Percentiles rank a stretch among this genome's conserved stretches.
Conservation (phyloP, 1,140 invertebrate genomes). For the Dendroctonus ponderosae region DNA sequence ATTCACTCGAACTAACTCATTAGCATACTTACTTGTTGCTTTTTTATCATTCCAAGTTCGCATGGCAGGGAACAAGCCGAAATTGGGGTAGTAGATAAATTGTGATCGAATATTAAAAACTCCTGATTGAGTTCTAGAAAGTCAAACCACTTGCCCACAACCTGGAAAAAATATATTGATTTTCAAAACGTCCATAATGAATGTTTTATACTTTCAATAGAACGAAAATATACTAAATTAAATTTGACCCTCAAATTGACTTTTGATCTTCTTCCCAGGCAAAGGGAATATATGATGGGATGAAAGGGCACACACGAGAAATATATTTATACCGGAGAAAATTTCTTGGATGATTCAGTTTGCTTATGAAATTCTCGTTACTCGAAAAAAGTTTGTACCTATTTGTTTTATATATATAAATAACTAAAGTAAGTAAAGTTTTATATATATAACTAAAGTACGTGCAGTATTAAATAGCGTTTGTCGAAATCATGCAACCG, state of each 20-base stretch:
- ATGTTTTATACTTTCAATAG: background rate
- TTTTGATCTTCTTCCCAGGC: background rate
- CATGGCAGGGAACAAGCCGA: conserved; percentile 70
- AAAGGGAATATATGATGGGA: too few species aligned
- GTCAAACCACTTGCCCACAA: conserved; percentile 65
- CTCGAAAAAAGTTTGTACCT: too few species aligned
- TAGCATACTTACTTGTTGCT: conserved; percentile 58
- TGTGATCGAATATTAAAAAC: conserved; percentile 60
- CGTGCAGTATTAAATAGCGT: too few species aligned
- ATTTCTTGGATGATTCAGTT: too few species aligned
- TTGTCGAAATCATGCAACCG: too few species aligned
- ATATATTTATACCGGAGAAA: too few species aligned
- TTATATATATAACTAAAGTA: too few species aligned
- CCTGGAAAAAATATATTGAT: conserved; percentile 48
- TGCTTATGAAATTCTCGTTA: too few species aligned
- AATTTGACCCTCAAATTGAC: conserved; percentile 11
- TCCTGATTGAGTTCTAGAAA: conserved; percentile 58
- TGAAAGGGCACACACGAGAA: too few species aligned
- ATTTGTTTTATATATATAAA: too few species aligned
- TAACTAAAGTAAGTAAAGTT: too few species aligned
- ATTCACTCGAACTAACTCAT: too few species aligned
- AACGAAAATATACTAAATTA: background rate
- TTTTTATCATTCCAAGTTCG: conserved; percentile 68
- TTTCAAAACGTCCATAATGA: background rate
- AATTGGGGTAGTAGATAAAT: conserved; percentile 55